Base-by-base conservation (phyloP, 2,888 invertebrate genomes). In the Palloptera scutellata region DNA sequence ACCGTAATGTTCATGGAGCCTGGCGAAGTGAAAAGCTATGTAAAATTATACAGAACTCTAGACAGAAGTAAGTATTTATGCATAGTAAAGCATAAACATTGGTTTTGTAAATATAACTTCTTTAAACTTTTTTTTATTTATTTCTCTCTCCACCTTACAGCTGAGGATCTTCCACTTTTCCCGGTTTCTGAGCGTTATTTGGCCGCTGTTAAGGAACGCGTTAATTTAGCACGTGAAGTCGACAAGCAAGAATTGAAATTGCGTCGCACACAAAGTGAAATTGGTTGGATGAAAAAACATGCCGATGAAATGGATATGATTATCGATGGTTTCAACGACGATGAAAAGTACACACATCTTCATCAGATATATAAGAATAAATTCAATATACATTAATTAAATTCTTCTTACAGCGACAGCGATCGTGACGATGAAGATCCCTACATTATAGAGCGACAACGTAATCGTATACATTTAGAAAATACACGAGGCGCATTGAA, bases 1-100 rank as follows among this genome's bases (percentile, higher is more conserved):
- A 95, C 98, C 3, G 90, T 99, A 2, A 87, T 98, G 71, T 87
- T 99, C 76, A 92, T 98, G 86, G 96, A 96, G 78, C 95, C 97
- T 0, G 88, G 90, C 0, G 98, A 98, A 81, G 89, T 92, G 1
- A 89, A 88, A 68, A 88, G 88, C 68, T 98, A 95, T 76, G 84
- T 90, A 0, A 93, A 93, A 79, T 87, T 98, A 13, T 93, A 96
- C 76, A 88, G 89, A 77, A 95, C 95, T 0, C 87, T 98, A 8
- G 92, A 93, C 71, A 91, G 93, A 86, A 91, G 96, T 96, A 85
- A 86, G 88, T 84, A 20, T n/a, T n/a, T n/a, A n/a, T n/a, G n/a
- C n/a, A n/a, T n/a, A n/a, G n/a, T n/a, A n/a, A n/a, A n/a, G n/a
- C n/a, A n/a, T 30, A 11, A 15, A 41, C 5, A 61, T 43, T 30